These are phyloP conservation scores for Sericinus montela DNA, from an alignment of 2,888 invertebrate genomes.

Conservation along the genomic window DNA sequence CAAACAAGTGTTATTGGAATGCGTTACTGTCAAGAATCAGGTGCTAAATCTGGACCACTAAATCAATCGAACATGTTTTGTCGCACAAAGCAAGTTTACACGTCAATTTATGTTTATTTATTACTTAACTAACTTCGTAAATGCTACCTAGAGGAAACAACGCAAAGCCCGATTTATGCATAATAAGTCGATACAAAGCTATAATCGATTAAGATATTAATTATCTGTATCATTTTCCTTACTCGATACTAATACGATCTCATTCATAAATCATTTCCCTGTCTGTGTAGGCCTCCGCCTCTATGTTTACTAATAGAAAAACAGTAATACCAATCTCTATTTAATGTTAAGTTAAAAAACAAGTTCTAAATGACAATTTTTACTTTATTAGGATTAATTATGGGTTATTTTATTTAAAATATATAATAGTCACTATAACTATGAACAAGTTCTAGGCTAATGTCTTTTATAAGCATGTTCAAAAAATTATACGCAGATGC, in stretches of 20 bases:
- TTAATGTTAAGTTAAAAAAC: conserved; percentile 3
- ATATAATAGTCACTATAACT: too few relatives aligned
- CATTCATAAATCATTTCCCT: conserved; percentile 16
- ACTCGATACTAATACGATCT: conserved; percentile 10
- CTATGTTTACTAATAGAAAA: conserved; percentile 14
- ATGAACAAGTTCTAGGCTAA: too few relatives aligned
- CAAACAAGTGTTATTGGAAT: conserved; percentile 6
- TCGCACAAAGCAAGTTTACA: conserved; percentile 10
- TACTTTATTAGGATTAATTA: too few relatives aligned
- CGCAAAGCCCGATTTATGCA: background rate
- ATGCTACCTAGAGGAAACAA: conserved; percentile 7
- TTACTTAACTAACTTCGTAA: background rate
- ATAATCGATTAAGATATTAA: conserved; percentile 18
- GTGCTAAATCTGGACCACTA: conserved; percentile 8
- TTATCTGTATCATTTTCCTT: conserved; percentile 10
- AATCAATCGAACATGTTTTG: conserved; percentile 11
- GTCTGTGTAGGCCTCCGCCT: conserved; percentile 9
- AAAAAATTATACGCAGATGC: too few relatives aligned
- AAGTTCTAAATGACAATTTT: too few relatives aligned
- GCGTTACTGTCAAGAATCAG: conserved; percentile 5
- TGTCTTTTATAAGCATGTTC: too few relatives aligned
- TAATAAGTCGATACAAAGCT: conserved; percentile 7
- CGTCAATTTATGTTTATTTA: conserved; percentile 15
- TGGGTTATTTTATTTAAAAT: too few relatives aligned
- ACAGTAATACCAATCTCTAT: conserved; percentile 2